Evolutionary conservation across 2,797 vertebrate genomes (phyloP).

Genomic region (Acomys russatus): DNA sequence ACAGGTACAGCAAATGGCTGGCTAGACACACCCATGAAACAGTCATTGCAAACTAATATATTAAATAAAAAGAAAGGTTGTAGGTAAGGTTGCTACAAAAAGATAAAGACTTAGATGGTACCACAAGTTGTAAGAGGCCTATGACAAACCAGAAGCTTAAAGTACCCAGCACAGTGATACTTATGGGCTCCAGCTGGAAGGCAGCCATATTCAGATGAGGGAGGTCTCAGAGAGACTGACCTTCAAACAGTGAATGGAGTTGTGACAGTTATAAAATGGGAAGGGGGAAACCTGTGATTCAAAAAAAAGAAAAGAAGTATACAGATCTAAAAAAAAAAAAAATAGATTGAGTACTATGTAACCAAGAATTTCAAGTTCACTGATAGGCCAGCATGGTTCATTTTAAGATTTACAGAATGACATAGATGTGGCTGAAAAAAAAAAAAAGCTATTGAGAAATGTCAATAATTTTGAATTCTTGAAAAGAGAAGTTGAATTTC

Average conservation of each 20-base stretch:
- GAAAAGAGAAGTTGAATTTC: background rate
- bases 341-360: background rate
- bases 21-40: background rate
- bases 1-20: background rate
- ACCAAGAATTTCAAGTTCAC: constrained; percentile 8
- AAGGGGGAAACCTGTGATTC: background rate
- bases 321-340: background rate
- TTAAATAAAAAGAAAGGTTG: constrained; percentile 19
- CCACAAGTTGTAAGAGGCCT: background rate
- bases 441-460: background rate
- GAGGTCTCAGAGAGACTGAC: background rate
- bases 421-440: background rate
- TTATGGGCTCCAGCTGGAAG: background rate
- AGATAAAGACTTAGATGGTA: background rate
- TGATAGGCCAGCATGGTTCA: background rate
- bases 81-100: background rate
- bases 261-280: background rate
- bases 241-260: background rate
- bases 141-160: background rate
- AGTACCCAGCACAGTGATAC: background rate
- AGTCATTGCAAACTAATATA: constrained; percentile 5
- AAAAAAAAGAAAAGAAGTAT: constrained; percentile 39
- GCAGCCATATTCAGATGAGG: background rate
- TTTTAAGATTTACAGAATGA: background rate
- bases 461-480: constrained; percentile 14